Conservation (phyloP, 2,888 invertebrate species). For the Drosophila melanosoma region DNA sequence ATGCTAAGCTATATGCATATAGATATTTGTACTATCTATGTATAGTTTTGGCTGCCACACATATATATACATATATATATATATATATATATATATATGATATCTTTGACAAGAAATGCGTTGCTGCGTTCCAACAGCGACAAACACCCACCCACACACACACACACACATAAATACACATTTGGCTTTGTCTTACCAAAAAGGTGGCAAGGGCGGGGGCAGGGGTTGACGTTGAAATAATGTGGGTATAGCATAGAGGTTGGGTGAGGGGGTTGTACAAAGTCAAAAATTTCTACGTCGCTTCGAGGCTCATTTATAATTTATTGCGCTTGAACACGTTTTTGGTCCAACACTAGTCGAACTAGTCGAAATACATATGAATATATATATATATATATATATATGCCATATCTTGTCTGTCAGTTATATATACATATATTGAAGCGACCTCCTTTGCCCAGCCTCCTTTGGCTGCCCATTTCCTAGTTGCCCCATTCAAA, state of each 20-base stretch:
- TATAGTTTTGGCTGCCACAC: constrained; percentile 32
- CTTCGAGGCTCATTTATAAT: constrained; percentile 75
- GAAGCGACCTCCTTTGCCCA: constrained; percentile 49
- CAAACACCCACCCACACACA: constrained; percentile 15
- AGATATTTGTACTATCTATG: constrained; percentile 47
- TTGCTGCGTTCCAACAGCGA: constrained; percentile 48
- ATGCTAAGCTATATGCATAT: constrained; percentile 32
- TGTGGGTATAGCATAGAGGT: not conserved
- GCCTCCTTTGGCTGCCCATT: constrained; percentile 56
- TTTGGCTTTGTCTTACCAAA: constrained; percentile 56
- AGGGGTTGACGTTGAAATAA: constrained; percentile 12
- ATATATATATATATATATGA: constrained; percentile 8
- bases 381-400: constrained; percentile 14
- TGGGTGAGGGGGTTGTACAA: constrained; percentile 20
- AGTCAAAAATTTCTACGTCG: constrained; percentile 59
- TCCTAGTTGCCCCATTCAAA: constrained; percentile 65
- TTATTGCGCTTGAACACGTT: constrained; percentile 80
- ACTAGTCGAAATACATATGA: not conserved
- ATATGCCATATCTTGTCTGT: constrained; percentile 27
- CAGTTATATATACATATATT: constrained; percentile 18
- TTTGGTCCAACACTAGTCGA: constrained; percentile 39
- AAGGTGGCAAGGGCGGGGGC: not conserved
- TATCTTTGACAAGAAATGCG: constrained; percentile 52
- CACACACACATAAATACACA: constrained; percentile 5
- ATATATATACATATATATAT: constrained; percentile 2